Percentiles rank a stretch among this genome's conserved stretches.
phyloP scores from a whole-genome alignment of 2,797 vertebrate genomes.

The Acridotheres tristis region DNA sequence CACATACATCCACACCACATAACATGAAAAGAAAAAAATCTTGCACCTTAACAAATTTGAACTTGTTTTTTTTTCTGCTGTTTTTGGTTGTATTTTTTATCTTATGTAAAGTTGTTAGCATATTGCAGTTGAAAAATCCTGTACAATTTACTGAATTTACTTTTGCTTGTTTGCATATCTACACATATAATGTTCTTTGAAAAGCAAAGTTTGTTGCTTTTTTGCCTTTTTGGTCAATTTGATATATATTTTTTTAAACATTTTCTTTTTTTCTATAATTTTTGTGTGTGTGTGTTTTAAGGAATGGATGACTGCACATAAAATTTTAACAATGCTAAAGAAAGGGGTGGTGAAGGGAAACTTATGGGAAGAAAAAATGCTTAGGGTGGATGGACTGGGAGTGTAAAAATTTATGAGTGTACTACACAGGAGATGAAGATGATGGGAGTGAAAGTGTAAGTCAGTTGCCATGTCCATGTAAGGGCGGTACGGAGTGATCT shows the following conservation, averaged over 20 bases:
- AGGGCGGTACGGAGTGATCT: constrained; percentile 99
- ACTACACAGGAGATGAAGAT: constrained; percentile 96
- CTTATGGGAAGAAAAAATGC: constrained; percentile 73
- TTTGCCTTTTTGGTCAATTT: constrained; percentile 75
- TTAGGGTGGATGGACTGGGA: constrained; percentile 65
- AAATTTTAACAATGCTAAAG: constrained; percentile 86
- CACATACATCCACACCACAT: constrained; percentile 99
- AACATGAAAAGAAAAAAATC: constrained; percentile 96
- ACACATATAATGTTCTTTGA: constrained; percentile 67
- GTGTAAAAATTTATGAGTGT: constrained; percentile 88
- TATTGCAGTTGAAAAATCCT: constrained; percentile 78
- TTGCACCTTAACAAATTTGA: constrained; percentile 80
- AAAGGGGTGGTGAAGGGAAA: constrained; percentile 77
- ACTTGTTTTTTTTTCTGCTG: constrained; percentile 59
- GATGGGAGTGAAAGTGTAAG: constrained; percentile 95
- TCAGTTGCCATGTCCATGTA: constrained; percentile 99
- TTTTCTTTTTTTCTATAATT: constrained; percentile 77
- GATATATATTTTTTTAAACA: constrained; percentile 71
- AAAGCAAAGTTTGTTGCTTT: constrained; percentile 66
- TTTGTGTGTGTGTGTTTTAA: constrained; percentile 80
- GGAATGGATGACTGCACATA: constrained; percentile 91
- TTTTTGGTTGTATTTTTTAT: constrained; percentile 72
- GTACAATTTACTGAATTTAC: constrained; percentile 75
- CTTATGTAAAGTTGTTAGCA: constrained; percentile 72
- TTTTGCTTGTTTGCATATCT: constrained; percentile 82